Percentiles rank a stretch among this genome's conserved stretches.
These are phyloP conservation scores for Drosophila punjabiensis DNA, from an alignment of 1,140 invertebrate species.

Conservation along the genomic window DNA sequence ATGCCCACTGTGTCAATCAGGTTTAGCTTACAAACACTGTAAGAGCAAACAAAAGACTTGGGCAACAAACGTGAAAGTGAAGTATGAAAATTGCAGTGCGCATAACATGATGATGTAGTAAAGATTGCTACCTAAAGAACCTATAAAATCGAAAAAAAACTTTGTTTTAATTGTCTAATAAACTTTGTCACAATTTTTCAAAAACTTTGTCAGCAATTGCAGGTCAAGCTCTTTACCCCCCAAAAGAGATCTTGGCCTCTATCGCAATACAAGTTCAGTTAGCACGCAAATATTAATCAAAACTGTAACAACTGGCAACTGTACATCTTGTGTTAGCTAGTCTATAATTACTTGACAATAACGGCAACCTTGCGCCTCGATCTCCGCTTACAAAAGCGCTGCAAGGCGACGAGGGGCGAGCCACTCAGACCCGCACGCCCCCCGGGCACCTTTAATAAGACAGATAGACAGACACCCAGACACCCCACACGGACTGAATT, in stretches of 20 bases:
- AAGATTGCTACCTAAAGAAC: background rate
- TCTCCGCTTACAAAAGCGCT: slow-evolving; percentile 61
- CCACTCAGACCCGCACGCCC: slow-evolving; percentile 12
- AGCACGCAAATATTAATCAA: slow-evolving; percentile 30
- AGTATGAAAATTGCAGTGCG: background rate
- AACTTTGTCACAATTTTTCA: background rate
- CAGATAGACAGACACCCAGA: slow-evolving; percentile 10
- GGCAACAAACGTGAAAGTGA: slow-evolving; percentile 50
- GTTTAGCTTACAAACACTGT: slow-evolving; percentile 6
- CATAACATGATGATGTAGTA: background rate
- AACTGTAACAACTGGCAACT: slow-evolving; percentile 47
- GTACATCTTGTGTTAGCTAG: slow-evolving; percentile 60
- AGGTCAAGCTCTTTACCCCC: slow-evolving; percentile 15
- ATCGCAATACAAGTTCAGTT: slow-evolving; percentile 35
- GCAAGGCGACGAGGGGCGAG: slow-evolving; percentile 18
- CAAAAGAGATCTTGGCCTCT: slow-evolving; percentile 10
- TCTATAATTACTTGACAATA: slow-evolving; percentile 80
- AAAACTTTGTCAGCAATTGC: background rate
- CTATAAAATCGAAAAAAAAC: background rate
- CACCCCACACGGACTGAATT: slow-evolving; percentile 41
- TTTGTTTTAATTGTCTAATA: background rate
- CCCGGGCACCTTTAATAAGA: background rate
- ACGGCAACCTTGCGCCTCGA: slow-evolving; percentile 79
- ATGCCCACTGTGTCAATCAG: slow-evolving; percentile 33
- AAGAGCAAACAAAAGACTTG: slow-evolving; percentile 63